Evolutionary conservation across 2,113 vertebrate genomes (phyloP).

Genomic region (Pristiophorus japonicus): DNA sequence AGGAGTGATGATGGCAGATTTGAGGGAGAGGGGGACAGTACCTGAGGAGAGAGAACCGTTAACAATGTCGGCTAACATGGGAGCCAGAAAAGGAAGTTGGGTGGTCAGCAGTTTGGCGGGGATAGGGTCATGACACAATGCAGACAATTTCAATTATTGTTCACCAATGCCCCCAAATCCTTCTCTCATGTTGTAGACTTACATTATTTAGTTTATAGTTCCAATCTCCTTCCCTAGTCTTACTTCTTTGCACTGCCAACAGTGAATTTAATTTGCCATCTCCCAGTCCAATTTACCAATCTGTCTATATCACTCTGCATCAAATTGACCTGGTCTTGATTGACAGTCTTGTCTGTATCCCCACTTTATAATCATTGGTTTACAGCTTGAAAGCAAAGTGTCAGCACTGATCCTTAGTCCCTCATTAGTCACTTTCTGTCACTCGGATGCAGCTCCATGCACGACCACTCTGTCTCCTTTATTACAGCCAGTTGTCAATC

Average conservation of each 20-base stretch:
- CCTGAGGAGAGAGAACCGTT: too few relatives aligned
- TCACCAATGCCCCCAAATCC: neutral
- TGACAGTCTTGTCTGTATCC: neutral
- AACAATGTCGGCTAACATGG: too few relatives aligned
- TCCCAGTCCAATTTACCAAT: neutral
- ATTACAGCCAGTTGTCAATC: neutral
- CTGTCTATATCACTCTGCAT: neutral
- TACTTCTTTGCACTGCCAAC: neutral
- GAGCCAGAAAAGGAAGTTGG: too few relatives aligned
- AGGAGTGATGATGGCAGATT: too few relatives aligned
- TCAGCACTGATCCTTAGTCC: neutral
- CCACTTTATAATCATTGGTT: neutral
- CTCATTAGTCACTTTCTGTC: neutral
- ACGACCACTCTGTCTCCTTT: neutral
- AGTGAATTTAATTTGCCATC: neutral
- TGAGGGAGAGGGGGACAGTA: too few relatives aligned
- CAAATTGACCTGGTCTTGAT: neutral
- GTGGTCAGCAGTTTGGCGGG: too few relatives aligned
- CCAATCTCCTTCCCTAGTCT: neutral
- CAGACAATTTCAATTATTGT: neutral
- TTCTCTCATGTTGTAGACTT: neutral
- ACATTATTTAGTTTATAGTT: neutral
- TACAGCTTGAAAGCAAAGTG: neutral
- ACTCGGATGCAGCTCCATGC: neutral
- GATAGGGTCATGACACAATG: too few relatives aligned